Evolutionary conservation across 1,140 invertebrate genomes (phyloP).

Genomic region (Trichomalopsis sarcophagae): DNA sequence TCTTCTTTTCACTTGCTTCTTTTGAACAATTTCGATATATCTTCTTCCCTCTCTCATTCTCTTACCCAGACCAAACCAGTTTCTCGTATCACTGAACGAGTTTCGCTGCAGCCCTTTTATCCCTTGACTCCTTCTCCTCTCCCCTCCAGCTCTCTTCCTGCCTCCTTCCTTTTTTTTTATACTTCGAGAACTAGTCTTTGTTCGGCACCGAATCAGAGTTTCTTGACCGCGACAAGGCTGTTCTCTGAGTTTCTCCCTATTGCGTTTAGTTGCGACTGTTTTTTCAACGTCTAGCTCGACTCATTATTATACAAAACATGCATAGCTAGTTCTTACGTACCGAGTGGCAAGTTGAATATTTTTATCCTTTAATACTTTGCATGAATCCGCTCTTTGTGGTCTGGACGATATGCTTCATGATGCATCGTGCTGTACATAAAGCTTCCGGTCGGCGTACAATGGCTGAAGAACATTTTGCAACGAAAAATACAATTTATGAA

Average conservation of each 20-base stretch:
- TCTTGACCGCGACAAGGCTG: background rate
- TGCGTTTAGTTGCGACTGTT: background rate
- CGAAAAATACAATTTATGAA: too few species aligned
- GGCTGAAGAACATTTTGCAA: too few species aligned
- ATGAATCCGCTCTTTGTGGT: too few species aligned
- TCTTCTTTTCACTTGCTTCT: constrained; percentile 12
- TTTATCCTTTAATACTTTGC: too few species aligned
- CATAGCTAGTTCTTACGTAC: background rate
- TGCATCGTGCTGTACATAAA: too few species aligned
- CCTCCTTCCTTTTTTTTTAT: background rate
- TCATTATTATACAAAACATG: background rate
- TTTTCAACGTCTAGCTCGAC: background rate
- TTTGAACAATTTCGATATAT: constrained; percentile 14
- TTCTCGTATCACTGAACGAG: constrained; percentile 10
- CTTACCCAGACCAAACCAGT: background rate
- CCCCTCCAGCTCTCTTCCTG: background rate
- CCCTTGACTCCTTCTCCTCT: background rate
- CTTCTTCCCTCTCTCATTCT: background rate
- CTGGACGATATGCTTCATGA: too few species aligned
- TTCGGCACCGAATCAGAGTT: constrained; percentile 7
- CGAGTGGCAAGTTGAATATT: too few species aligned
- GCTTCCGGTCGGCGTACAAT: too few species aligned
- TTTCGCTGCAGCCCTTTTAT: constrained; percentile 3
- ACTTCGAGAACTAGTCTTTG: constrained; percentile 7
- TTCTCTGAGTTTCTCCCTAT: background rate